A percentile compares a stretch with the other conserved stretches of the same genome.
Evolutionary conservation across 2,797 vertebrate genomes (phyloP).

Genomic region (Neopelma chrysocephalum): DNA sequence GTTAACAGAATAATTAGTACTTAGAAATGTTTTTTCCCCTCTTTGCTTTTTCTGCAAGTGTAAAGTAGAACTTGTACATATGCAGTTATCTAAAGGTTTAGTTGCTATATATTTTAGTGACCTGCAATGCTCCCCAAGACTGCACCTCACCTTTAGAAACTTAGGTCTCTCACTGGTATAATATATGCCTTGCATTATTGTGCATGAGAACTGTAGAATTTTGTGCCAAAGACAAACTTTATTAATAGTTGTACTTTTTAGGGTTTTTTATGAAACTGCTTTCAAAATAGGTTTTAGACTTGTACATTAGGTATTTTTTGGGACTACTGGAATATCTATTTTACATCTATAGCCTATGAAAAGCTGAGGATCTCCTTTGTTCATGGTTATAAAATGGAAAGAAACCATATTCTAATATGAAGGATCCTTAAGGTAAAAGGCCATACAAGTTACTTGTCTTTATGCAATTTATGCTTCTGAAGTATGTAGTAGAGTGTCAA

Average conservation of each 20-base stretch:
- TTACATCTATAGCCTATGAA: neutral
- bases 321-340: neutral
- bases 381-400: neutral
- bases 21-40: accelerated
- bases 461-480: neutral
- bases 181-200: neutral
- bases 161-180: neutral
- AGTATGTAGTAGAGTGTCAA: neutral
- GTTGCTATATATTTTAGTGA: neutral
- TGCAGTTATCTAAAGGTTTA: neutral
- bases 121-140: neutral
- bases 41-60: neutral
- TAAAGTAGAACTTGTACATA: neutral
- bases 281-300: neutral
- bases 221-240: neutral
- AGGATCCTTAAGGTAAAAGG: neutral
- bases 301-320: neutral
- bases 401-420: neutral
- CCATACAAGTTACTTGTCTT: neutral
- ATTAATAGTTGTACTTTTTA: neutral
- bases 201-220: neutral
- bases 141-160: neutral
- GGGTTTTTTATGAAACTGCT: neutral
- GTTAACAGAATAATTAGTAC: neutral
- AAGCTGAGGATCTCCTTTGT: neutral